Base-by-base conservation (phyloP, 2,797 vertebrate genomes). In the Acanthurus leucopareius region DNA sequence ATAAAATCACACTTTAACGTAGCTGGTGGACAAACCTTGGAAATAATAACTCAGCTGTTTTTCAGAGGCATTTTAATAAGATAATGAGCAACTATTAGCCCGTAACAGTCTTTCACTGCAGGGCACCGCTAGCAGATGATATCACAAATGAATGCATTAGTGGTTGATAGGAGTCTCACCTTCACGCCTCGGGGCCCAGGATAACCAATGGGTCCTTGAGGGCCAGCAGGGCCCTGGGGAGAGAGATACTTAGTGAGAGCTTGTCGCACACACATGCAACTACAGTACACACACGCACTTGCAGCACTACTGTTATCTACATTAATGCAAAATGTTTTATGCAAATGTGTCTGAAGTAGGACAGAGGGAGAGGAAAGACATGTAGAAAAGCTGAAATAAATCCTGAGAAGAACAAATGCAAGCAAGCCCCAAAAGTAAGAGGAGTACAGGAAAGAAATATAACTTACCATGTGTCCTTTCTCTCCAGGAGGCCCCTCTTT, bases 121-220 rank as follows among this genome's bases (percentile, higher is more conserved):
- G 47, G 32, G 25, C 48, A 58, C 8, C 8, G 20, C 5, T 11
- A 70, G 15, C 51, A 66, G 17, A 45, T 58, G 25, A 56, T 20
- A 53, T 73, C 16, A 67, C n/a, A 81, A 73, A 60, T 58, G 0
- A 7, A 64, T 73, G 57, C 35, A n/a, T 40, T n/a, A 53, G 13
- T 10, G 1, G n/a, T 60, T 52, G 28, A 81, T 48, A 57, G 75
- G 65, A 20, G 71, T 87, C 96, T 95, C 88, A 99, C 98, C 97
- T 99, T 99, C 59, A 99, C 97, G 57, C 98, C 98, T 3, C 98
- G 95, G 2, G 97, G 94, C 5, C 98, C 98, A 3, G 98, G 98
- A 68, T 99, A 99, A 77, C 98, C 98, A 0, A 99, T 95, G n/a
- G 97, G 97, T 80, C 98, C 98, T 94, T 99, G 98, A 83, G 98